Evolutionary conservation across 2,113 vertebrate species (phyloP).

Genomic region (Indicator maculatus): DNA sequence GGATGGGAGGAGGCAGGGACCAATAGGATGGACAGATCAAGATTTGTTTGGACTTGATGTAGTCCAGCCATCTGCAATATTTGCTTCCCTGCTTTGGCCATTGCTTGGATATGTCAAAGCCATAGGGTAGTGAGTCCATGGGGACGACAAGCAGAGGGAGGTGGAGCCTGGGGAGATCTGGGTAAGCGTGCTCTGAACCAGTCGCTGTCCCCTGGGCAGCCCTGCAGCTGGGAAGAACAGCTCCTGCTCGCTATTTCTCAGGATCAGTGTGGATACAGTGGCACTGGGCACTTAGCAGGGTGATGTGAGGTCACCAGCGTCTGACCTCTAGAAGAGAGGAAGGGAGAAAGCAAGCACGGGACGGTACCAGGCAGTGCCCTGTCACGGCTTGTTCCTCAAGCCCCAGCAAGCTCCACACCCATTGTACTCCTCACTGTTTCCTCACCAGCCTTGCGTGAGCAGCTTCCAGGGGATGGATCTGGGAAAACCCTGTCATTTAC

Average conservation of each 20-base stretch:
- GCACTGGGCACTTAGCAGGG: not conserved
- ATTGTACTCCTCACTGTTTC: slow-evolving; percentile 30
- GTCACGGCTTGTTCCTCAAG: slow-evolving; percentile 44
- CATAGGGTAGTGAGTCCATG: not conserved
- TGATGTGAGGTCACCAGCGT: not conserved
- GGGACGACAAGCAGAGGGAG: not conserved
- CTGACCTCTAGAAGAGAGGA: not conserved
- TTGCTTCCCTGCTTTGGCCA: not conserved
- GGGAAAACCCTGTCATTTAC: slow-evolving; percentile 28
- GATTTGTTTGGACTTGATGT: slow-evolving; percentile 8
- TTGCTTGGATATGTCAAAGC: not conserved
- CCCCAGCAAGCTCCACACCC: slow-evolving; percentile 46
- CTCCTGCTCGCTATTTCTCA: not conserved
- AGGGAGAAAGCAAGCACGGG: slow-evolving; percentile 10
- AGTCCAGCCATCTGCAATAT: not conserved
- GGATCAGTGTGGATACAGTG: not conserved
- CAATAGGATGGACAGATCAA: not conserved
- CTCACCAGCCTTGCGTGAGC: slow-evolving; percentile 36
- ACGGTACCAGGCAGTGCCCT: not conserved
- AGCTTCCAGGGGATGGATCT: slow-evolving; percentile 1
- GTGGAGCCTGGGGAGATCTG: not conserved
- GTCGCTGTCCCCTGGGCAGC: not conserved
- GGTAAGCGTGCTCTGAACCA: not conserved
- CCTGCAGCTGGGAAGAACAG: not conserved
- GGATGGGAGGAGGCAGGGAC: not conserved